Base-by-base conservation (phyloP, 2,113 vertebrate genomes). In the Notothenia coriiceps region DNA sequence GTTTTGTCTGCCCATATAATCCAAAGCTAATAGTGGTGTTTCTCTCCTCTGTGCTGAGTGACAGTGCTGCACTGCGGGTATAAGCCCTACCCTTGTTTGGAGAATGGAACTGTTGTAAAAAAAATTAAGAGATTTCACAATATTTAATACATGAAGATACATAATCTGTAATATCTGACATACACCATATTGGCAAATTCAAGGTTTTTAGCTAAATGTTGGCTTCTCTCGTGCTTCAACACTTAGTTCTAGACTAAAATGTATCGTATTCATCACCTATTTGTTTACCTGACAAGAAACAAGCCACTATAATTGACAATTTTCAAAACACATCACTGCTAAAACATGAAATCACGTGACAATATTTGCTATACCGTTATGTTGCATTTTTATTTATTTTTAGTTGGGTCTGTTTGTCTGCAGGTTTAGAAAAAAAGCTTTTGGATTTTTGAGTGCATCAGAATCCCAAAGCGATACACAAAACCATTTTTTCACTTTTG, bases 21-120 rank as follows among this genome's bases (percentile, higher is more conserved):
- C 83, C 75, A 77, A 88, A 86, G 83, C 84, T 81, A 88, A 60
- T 89, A 89, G 90, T 89, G 46, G 33, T 29, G n/a, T 65, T 68
- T 71, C 50, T 50, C 62, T 25, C 65, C 29, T 35, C 25, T 63
- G 40, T 29, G 67, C 67, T 74, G 54, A 61, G 18, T 40, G 35
- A 43, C 43, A 15, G 57, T 67, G 65, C 14, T 70, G 35, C 72
- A 68, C 25, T 54, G 50, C 57, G 3, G 52, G 47, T 62, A 14
- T 5, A 17, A 65, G 35, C 47, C 40, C 29, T 6, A 5, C 6
- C 6, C 50, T 10, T 0, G 47, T 51, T 22, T 33, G 10, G 35
- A 40, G 10, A 25, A 18, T 0, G 0, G 10, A 7, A 22, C 10
- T 40, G 43, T n/a, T 35, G 22, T 12, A n/a, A 40, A 51, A 29